These are phyloP conservation scores for Pasiphila rectangulata DNA, from an alignment of 2,888 invertebrate species.

Conservation along the genomic window DNA sequence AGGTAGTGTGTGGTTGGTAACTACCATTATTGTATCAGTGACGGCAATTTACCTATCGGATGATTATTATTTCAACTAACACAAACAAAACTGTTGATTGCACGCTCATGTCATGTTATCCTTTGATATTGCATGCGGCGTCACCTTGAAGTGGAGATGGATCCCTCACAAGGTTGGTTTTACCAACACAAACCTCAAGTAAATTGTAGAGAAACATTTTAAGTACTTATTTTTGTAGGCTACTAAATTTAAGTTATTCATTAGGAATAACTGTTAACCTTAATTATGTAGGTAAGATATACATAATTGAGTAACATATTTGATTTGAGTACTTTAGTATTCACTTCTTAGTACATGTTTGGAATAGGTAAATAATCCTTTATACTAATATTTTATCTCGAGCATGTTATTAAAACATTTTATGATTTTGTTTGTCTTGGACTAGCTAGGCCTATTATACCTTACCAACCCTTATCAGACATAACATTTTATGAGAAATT, in stretches of 20 bases:
- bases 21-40: slow-evolving; percentile 1
- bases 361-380: not conserved
- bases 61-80: slow-evolving; percentile 2
- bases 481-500: no score
- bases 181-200: slow-evolving; percentile 36
- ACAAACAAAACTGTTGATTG: slow-evolving; percentile 36
- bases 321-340: not conserved
- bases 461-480: no score
- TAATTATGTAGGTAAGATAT: not conserved
- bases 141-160: slow-evolving; percentile 70
- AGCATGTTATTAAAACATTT: no score
- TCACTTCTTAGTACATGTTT: not conserved
- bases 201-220: not conserved
- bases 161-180: slow-evolving; percentile 76
- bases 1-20: not conserved
- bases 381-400: not conserved
- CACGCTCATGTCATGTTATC: slow-evolving; percentile 59
- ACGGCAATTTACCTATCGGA: not conserved
- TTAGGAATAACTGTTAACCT: not conserved
- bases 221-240: no score
- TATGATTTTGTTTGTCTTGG: no score
- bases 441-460: no score
- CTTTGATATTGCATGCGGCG: slow-evolving; percentile 78
- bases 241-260: not conserved
- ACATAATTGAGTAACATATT: no score